Evolutionary conservation across 2,888 invertebrate species (phyloP), one percentile per base, ranked within the genome.

Genomic region (Macrosiphum euphorbiae): DNA sequence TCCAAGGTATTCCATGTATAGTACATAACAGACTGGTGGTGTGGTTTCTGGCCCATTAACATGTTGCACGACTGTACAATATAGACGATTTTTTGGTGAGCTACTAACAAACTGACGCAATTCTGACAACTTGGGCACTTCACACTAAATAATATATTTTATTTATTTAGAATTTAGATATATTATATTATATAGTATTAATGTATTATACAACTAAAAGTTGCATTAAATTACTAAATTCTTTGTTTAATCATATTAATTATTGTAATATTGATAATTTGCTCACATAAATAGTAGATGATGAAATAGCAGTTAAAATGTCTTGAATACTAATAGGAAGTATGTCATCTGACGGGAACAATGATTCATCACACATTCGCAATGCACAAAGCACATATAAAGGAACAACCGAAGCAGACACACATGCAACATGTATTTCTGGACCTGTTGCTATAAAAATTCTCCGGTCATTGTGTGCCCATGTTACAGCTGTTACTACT

Each of bases 401-500:
- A 52, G 94, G 94, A 86, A 94, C 98, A 95, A 99, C 98, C 94
- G 98, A 97, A 95, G 98, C 97, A 95, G 98, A 98, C 92, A 99
- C 98, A 97, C 99, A 98, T 87, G 99, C 99, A 95, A 99, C 98
- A 96, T 99, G 98, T 95, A 98, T 97, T 95, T 98, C 97, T 89
- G 98, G 98, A 28, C 99, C 99, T 8, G 98, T 98, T 10, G 98
- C 98, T 94, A 99, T 97, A 96, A 99, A 99, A 95, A 99, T 96
- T 55, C 99, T 97, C 95, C 98, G 98, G 96, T 99, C 99, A 96
- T 99, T 99, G 96, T 99, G 99, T 55, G 99, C 99, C 99, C 99
- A 99, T 20, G 99, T 99, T 95, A 99, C 96, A 2, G 99, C 99
- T 91, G 98, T 98, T 92, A 99, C 98, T 11, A 98, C 97, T 95